phyloP scores from a whole-genome alignment of 2,888 invertebrate genomes.

The Acleris sparsana region DNA sequence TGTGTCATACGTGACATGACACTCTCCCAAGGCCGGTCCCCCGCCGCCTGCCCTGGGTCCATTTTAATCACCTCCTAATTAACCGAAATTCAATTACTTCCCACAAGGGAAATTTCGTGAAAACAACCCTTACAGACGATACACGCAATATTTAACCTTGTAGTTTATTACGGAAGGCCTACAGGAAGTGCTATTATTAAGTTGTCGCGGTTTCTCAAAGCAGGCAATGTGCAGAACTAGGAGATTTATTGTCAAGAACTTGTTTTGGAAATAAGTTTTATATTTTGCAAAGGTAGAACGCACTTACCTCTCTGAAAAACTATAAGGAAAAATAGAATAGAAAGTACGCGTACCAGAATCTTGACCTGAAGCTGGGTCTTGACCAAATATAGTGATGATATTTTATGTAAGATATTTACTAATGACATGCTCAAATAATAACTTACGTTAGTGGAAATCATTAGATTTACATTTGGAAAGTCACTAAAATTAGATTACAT shows the following conservation, averaged over 20 bases:
- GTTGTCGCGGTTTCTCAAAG: not conserved
- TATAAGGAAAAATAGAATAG: too few relatives aligned
- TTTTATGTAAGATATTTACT: too few relatives aligned
- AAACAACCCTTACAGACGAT: not conserved
- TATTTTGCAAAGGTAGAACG: too few relatives aligned
- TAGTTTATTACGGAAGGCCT: not conserved
- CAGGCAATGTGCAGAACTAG: not conserved
- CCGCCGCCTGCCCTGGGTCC: constrained; percentile 5
- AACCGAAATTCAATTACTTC: constrained; percentile 22
- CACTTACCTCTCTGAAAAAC: too few relatives aligned
- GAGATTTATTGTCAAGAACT: constrained; percentile 16
- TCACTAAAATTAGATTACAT: too few relatives aligned
- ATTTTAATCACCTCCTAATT: constrained; percentile 31
- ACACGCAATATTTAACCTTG: not conserved
- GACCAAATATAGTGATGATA: too few relatives aligned
- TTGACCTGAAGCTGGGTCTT: too few relatives aligned
- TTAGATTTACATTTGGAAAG: too few relatives aligned
- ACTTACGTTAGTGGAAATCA: too few relatives aligned
- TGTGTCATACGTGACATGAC: not conserved
- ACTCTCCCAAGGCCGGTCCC: not conserved
- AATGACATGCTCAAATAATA: too few relatives aligned
- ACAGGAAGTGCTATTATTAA: not conserved
- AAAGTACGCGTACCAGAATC: too few relatives aligned
- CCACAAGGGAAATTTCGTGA: constrained; percentile 12
- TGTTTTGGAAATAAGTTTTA: not conserved